Percentiles rank a stretch among this genome's conserved stretches.
These are phyloP conservation scores for Pagetopsis macropterus DNA, from an alignment of 2,797 vertebrate species.

Conservation along the genomic window DNA sequence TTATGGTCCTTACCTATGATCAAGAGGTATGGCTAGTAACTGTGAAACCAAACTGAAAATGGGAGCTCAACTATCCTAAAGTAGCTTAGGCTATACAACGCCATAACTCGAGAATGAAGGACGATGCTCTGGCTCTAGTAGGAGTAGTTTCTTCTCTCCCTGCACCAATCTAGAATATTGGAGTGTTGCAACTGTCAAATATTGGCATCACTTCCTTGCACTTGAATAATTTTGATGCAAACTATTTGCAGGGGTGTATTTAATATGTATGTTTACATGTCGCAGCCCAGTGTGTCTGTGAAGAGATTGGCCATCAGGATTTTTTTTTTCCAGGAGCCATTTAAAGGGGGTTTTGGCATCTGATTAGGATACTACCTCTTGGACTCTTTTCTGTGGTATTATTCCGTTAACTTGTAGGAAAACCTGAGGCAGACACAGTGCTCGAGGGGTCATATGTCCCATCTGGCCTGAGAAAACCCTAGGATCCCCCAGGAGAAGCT, in stretches of 20 bases:
- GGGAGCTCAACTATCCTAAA: too few relatives aligned
- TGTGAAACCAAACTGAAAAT: not conserved
- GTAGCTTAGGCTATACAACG: too few relatives aligned
- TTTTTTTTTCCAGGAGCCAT: not conserved
- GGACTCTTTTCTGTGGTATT: not conserved
- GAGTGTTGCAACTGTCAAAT: too few relatives aligned
- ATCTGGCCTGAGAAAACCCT: slow-evolving; percentile 11
- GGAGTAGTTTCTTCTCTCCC: too few relatives aligned
- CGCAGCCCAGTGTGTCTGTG: not conserved
- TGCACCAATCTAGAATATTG: too few relatives aligned
- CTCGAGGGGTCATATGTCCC: slow-evolving; percentile 16
- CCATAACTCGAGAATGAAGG: too few relatives aligned
- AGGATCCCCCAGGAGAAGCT: not conserved
- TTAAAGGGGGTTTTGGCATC: not conserved
- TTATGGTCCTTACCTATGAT: not conserved
- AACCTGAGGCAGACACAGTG: slow-evolving; percentile 7
- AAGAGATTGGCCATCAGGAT: not conserved
- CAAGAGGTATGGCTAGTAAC: not conserved
- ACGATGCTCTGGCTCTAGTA: too few relatives aligned
- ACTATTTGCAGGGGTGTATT: too few relatives aligned
- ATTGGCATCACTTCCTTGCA: too few relatives aligned
- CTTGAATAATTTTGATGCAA: too few relatives aligned
- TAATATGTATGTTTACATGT: not conserved
- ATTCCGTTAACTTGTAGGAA: not conserved
- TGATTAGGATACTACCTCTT: not conserved